Conservation (phyloP, 2,113 vertebrate genomes). For the Sialia sialis region DNA sequence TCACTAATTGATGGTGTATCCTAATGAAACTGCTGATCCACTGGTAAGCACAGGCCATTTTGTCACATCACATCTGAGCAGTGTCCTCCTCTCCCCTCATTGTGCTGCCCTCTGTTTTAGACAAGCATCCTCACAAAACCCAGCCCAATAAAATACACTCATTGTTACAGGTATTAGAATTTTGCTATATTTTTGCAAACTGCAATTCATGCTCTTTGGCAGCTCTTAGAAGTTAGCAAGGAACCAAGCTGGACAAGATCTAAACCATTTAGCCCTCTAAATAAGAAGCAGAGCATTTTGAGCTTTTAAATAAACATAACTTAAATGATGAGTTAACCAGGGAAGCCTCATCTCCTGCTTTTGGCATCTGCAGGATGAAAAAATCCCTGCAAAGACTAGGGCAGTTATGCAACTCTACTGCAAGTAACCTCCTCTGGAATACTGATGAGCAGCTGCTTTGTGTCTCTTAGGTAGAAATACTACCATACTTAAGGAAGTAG, state of each 20-base stretch:
- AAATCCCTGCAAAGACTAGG: slow-evolving; percentile 69
- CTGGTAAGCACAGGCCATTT: neutral
- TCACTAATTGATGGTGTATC: neutral
- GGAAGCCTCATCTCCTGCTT: neutral
- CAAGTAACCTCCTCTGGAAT: slow-evolving; percentile 81
- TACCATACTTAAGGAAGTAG: slow-evolving; percentile 36
- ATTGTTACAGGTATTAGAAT: neutral
- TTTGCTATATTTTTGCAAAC: neutral
- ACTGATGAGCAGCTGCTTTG: slow-evolving; percentile 76
- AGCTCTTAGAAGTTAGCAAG: neutral
- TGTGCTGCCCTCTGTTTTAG: neutral
- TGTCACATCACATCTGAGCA: neutral
- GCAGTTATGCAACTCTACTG: slow-evolving; percentile 86
- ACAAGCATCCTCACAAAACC: neutral
- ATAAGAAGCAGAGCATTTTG: neutral
- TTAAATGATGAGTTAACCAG: slow-evolving; percentile 31
- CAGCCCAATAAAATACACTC: neutral
- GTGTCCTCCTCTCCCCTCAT: neutral
- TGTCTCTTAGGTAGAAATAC: slow-evolving; percentile 40
- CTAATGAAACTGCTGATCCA: neutral
- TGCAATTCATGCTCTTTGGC: neutral
- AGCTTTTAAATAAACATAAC: neutral
- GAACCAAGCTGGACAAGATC: neutral
- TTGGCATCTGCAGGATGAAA: slow-evolving; percentile 47
- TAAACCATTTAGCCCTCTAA: neutral